Evolutionary conservation across 2,888 invertebrate species (phyloP).

Genomic region (Tenthredo notha): DNA sequence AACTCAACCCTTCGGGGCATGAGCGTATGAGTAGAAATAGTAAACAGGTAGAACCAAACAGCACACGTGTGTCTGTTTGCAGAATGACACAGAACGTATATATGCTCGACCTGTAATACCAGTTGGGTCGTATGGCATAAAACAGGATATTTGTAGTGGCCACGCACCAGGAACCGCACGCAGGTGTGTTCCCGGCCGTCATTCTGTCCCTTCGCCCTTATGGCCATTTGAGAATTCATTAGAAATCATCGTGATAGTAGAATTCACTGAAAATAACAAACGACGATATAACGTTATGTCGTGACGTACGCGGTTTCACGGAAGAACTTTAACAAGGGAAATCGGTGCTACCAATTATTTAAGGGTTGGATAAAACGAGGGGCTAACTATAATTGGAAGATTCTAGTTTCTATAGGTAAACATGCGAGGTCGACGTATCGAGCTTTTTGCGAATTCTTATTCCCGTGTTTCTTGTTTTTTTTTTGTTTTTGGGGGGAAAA

Average conservation of each 20-base stretch:
- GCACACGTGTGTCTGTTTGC: slow-evolving; percentile 47
- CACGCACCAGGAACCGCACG: slow-evolving; percentile 29
- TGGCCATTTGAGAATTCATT: not conserved
- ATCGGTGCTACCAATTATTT: slow-evolving; percentile 1
- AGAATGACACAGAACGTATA: slow-evolving; percentile 30
- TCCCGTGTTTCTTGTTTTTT: no score
- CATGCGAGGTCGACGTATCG: not conserved
- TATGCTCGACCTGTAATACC: not conserved
- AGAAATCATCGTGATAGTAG: not conserved
- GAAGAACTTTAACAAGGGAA: not conserved
- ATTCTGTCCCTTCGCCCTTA: not conserved
- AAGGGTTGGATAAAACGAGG: not conserved
- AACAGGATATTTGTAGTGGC: slow-evolving; percentile 43
- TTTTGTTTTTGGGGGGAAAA: not conserved
- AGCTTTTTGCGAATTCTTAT: not conserved
- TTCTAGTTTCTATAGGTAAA: not conserved
- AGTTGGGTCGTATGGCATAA: not conserved
- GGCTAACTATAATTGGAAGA: not conserved
- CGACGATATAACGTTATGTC: not conserved
- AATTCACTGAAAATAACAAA: not conserved
- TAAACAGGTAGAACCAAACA: slow-evolving; percentile 9
- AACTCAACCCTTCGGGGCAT: not conserved
- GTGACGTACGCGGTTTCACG: not conserved
- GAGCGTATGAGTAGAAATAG: not conserved
- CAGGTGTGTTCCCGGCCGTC: slow-evolving; percentile 49